These are phyloP conservation scores for Amphiprion clarkii DNA, from an alignment of 2,797 vertebrate species.

Conservation along the genomic window DNA sequence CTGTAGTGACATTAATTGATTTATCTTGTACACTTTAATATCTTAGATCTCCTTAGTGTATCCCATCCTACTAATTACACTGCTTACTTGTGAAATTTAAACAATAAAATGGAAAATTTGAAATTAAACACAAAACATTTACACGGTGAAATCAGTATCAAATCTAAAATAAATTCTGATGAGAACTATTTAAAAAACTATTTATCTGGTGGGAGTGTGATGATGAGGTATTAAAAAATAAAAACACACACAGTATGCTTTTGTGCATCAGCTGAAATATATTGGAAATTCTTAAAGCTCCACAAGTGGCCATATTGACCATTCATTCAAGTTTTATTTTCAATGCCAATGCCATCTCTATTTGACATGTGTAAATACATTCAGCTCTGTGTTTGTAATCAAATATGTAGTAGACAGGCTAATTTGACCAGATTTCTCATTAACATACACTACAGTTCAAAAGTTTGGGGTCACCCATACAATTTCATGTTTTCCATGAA, in stretches of 20 bases:
- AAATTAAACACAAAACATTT: conserved; percentile 5
- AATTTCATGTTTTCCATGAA: too few species aligned
- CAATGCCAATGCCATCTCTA: not conserved
- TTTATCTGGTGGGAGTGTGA: not conserved
- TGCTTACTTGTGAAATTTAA: not conserved
- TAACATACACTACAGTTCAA: too few species aligned
- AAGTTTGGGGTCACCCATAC: too few species aligned
- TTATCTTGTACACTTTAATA: not conserved
- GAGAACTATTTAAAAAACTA: not conserved
- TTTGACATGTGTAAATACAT: conserved; percentile 4
- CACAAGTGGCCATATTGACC: not conserved
- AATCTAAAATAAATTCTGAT: conserved; percentile 8
- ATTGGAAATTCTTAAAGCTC: conserved; percentile 11
- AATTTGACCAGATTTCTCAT: not conserved
- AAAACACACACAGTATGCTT: not conserved
- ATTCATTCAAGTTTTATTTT: conserved; percentile 21
- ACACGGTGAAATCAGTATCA: not conserved
- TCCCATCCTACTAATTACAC: not conserved
- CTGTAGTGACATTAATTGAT: not conserved
- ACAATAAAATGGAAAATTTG: not conserved
- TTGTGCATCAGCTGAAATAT: not conserved
- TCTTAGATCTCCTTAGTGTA: not conserved
- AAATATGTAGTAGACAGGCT: not conserved
- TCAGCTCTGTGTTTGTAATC: conserved; percentile 3
- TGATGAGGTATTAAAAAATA: not conserved